Conservation (phyloP, 2,113 vertebrate species). For the Melanocharis versteri region DNA sequence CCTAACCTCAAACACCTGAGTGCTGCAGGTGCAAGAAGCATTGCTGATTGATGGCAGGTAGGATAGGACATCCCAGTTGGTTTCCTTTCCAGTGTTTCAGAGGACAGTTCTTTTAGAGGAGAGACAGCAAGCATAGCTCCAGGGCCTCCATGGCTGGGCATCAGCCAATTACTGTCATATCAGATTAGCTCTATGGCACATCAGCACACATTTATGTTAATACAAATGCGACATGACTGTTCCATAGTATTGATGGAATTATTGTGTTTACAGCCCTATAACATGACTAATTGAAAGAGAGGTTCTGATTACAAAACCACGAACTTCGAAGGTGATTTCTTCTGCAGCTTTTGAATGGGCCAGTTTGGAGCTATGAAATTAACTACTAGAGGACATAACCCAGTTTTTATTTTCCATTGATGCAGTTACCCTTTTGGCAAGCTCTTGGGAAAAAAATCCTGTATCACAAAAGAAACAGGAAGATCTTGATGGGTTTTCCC, state of each 20-base stretch:
- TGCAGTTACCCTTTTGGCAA: background rate
- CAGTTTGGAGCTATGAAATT: background rate
- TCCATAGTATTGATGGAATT: conserved; percentile 47
- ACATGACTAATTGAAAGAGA: conserved; percentile 27
- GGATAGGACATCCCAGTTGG: background rate
- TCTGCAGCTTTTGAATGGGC: background rate
- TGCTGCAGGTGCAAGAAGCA: background rate
- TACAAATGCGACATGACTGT: conserved; percentile 29
- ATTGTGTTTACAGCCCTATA: conserved; percentile 23
- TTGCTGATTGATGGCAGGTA: background rate
- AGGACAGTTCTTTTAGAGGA: background rate
- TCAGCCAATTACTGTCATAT: conserved; percentile 37
- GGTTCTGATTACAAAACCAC: conserved; percentile 9
- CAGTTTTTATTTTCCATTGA: background rate
- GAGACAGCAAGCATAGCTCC: background rate
- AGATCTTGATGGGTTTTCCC: background rate
- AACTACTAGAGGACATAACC: background rate
- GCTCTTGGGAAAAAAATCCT: background rate
- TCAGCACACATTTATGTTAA: conserved; percentile 40
- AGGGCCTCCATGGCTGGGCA: conserved; percentile 9
- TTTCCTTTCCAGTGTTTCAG: background rate
- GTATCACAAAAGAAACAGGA: background rate
- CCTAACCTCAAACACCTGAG: background rate
- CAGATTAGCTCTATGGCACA: conserved; percentile 36
- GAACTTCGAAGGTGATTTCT: background rate